Conservation (phyloP, 2,113 vertebrate species). For the Tonatia bakeri region DNA sequence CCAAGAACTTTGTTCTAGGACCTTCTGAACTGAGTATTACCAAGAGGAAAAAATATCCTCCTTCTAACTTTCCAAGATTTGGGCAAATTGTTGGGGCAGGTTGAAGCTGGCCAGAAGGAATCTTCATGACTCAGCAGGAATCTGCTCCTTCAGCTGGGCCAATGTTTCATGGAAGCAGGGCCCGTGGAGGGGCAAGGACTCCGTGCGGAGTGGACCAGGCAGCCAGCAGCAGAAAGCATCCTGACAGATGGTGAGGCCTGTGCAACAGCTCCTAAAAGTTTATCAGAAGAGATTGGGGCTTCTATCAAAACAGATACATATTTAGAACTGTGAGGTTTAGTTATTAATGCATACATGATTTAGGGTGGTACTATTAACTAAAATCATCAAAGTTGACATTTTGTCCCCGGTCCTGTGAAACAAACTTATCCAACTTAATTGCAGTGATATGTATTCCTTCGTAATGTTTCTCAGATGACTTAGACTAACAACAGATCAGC, state of each 20-base stretch:
- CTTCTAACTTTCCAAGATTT: not conserved
- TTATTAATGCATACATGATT: not conserved
- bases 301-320: not conserved
- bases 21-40: not conserved
- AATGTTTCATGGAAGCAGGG: not conserved
- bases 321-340: not conserved
- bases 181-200: fast-evolving
- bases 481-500: not conserved
- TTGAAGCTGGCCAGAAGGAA: not conserved
- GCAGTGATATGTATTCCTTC: not conserved
- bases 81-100: not conserved
- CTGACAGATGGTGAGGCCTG: not conserved
- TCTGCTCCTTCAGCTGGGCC: not conserved
- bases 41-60: not conserved
- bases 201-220: not conserved
- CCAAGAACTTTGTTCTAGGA: not conserved
- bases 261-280: not conserved
- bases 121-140: not conserved
- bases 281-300: not conserved
- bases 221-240: too few species aligned
- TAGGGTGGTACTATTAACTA: not conserved
- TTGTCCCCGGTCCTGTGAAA: slow-evolving; percentile 3
- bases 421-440: not conserved
- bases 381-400: not conserved
- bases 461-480: not conserved